These are phyloP conservation scores for Cavia aperea DNA, from an alignment of 2,113 vertebrate species.

Conservation along the genomic window DNA sequence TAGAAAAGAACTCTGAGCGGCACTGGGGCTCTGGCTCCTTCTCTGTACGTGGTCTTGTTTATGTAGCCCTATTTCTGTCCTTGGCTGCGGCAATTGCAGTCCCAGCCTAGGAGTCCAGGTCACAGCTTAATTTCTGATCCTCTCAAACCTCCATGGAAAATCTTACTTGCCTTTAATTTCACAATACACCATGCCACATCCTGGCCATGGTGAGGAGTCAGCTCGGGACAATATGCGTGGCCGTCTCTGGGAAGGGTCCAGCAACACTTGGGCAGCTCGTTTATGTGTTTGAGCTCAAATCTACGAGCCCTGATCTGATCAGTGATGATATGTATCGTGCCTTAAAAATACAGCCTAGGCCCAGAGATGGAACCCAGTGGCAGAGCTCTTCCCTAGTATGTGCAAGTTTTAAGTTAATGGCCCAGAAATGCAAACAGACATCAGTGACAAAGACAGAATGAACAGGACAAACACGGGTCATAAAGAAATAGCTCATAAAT, in stretches of 20 bases:
- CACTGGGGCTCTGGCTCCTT: background rate
- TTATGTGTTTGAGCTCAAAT: background rate
- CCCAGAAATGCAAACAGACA: background rate
- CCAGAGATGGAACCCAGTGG: background rate
- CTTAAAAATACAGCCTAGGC: background rate
- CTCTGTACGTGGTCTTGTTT: background rate
- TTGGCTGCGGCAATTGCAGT: background rate
- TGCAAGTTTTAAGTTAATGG: background rate
- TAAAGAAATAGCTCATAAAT: background rate
- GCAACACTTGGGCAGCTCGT: background rate
- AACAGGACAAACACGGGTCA: background rate
- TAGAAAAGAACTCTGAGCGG: rapidly evolving
- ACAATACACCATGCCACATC: background rate
- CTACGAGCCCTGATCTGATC: background rate
- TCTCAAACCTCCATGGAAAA: background rate
- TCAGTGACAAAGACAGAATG: background rate
- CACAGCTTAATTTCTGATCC: constrained; percentile 4
- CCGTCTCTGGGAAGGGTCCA: background rate
- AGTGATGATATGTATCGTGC: background rate
- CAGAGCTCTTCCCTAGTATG: background rate
- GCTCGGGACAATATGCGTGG: background rate
- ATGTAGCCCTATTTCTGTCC: background rate
- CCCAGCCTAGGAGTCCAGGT: background rate
- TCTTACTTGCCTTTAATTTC: background rate
- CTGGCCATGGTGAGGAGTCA: background rate